These are phyloP conservation scores for Ciconia boyciana DNA, from an alignment of 2,113 vertebrate genomes.

Conservation along the genomic window DNA sequence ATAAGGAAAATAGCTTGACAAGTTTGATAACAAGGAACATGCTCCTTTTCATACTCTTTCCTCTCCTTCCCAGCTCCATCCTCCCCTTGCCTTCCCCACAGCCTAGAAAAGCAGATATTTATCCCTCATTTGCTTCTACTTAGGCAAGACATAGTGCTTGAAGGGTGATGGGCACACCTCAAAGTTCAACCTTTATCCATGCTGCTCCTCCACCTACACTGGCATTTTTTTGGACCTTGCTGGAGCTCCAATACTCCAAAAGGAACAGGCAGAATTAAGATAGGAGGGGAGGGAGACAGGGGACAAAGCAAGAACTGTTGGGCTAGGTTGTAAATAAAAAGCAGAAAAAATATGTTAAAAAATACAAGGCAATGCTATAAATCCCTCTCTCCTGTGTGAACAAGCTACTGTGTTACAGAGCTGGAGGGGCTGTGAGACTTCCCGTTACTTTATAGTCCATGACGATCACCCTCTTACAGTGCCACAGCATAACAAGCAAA, in stretches of 20 bases:
- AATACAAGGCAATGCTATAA: constrained; percentile 47
- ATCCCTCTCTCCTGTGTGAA: constrained; percentile 35
- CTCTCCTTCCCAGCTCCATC: not conserved
- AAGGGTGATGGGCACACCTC: not conserved
- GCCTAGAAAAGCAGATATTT: not conserved
- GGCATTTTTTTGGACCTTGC: not conserved
- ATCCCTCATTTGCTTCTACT: not conserved
- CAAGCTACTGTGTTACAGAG: not conserved
- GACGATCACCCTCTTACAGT: constrained; percentile 40
- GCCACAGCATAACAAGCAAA: constrained; percentile 57
- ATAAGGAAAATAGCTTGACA: constrained; percentile 14
- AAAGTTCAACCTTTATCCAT: not conserved
- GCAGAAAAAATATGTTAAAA: constrained; percentile 48
- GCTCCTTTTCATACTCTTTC: not conserved
- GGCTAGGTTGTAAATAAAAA: constrained; percentile 40
- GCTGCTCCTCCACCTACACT: not conserved
- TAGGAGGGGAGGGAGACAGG: not conserved
- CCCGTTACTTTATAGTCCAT: constrained; percentile 50
- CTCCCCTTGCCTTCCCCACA: not conserved
- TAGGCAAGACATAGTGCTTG: not conserved
- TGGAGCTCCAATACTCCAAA: not conserved
- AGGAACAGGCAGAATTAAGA: not conserved
- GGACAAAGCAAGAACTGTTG: constrained; percentile 5
- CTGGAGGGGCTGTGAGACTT: constrained; percentile 58
- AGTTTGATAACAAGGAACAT: constrained; percentile 15